Conservation (phyloP, 2,113 vertebrate genomes). For the Nycticryphes semicollaris region DNA sequence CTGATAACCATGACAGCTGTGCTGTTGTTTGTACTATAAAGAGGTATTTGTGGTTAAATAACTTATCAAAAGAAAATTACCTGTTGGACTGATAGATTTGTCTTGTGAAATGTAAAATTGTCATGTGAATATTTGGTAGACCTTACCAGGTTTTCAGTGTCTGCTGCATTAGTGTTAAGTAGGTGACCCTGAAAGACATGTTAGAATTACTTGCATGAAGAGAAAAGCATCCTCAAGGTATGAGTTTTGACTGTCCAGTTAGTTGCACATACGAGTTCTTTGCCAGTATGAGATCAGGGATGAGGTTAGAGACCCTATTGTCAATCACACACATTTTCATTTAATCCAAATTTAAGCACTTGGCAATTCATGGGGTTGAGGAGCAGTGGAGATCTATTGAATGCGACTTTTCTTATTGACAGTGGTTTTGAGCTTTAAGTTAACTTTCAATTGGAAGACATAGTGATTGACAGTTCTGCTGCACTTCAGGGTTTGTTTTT, state of each 20-base stretch:
- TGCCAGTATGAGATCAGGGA: background rate
- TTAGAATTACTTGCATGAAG: background rate
- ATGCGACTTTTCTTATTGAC: background rate
- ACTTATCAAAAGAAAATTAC: background rate
- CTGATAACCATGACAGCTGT: background rate
- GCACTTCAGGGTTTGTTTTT: background rate
- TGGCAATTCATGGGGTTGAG: background rate
- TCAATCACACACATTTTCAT: background rate
- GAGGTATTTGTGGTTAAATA: background rate
- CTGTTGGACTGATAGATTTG: background rate
- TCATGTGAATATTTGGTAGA: background rate
- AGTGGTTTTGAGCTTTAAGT: background rate
- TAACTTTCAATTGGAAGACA: background rate
- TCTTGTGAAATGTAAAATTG: background rate
- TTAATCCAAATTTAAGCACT: background rate
- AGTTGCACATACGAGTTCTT: background rate
- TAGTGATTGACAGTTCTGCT: background rate
- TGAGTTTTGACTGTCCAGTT: background rate
- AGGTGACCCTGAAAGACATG: background rate
- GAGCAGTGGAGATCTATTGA: background rate
- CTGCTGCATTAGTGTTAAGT: background rate
- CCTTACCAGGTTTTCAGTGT: background rate
- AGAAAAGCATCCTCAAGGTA: background rate
- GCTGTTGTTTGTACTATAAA: background rate
- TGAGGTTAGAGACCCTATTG: background rate